phyloP scores from a whole-genome alignment of 2,888 invertebrate genomes.

The Entomobrya multifasciata region DNA sequence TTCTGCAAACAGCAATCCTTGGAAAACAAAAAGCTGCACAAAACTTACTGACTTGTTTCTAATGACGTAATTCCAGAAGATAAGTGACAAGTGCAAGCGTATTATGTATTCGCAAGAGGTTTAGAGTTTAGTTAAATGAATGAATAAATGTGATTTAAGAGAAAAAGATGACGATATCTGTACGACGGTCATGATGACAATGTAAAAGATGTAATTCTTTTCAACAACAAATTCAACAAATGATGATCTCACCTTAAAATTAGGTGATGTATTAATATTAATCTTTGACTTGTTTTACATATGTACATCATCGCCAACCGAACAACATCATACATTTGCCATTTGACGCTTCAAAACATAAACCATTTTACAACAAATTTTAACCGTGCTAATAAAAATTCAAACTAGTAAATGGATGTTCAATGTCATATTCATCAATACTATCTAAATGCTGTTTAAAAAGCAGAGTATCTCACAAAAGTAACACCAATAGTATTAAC shows the following conservation, averaged over 20 bases:
- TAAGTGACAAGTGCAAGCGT: neutral
- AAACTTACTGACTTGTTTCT: neutral
- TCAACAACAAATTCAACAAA: neutral
- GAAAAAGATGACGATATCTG: neutral
- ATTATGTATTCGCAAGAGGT: neutral
- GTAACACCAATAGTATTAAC: neutral
- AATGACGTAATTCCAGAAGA: slow-evolving; percentile 12
- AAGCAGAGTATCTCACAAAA: slow-evolving; percentile 14
- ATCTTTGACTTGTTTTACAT: too few relatives aligned
- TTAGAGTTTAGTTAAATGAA: neutral
- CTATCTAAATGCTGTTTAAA: too few relatives aligned
- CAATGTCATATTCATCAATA: neutral
- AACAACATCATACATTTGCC: too few relatives aligned
- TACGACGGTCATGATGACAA: neutral
- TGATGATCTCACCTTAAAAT: slow-evolving; percentile 29
- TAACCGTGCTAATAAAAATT: slow-evolving; percentile 55
- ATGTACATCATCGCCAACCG: too few relatives aligned
- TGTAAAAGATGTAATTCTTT: neutral
- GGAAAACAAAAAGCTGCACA: slow-evolving; percentile 40
- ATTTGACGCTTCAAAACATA: neutral
- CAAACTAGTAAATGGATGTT: slow-evolving; percentile 26
- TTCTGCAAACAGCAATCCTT: slow-evolving; percentile 36
- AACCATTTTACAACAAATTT: slow-evolving; percentile 27
- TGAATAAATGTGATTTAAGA: neutral
- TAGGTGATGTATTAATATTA: slow-evolving; percentile 1